These are phyloP conservation scores for Ctena decussata DNA, from an alignment of 2,888 invertebrate genomes.

Conservation along the genomic window DNA sequence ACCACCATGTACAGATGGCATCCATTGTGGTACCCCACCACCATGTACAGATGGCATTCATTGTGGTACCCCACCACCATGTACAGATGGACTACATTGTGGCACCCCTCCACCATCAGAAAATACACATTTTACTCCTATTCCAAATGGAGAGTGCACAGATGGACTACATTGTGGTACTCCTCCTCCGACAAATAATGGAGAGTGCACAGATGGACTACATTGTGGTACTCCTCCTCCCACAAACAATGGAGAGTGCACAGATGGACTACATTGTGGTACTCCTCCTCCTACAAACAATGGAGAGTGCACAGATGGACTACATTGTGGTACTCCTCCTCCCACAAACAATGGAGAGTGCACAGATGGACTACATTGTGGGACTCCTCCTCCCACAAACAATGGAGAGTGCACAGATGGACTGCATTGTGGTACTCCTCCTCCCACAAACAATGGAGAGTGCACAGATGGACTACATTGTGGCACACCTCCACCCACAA, in stretches of 20 bases:
- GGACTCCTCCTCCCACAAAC: slow-evolving; percentile 49
- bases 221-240: slow-evolving; percentile 62
- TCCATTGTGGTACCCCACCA: slow-evolving; percentile 63
- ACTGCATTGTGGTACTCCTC: slow-evolving; percentile 39
- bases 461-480: slow-evolving; percentile 60
- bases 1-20: slow-evolving; percentile 61
- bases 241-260: slow-evolving; percentile 33
- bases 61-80: slow-evolving; percentile 61
- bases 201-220: slow-evolving; percentile 53
- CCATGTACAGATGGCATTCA: slow-evolving; percentile 50
- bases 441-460: slow-evolving; percentile 31
- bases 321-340: slow-evolving; percentile 61
- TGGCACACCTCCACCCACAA: slow-evolving; percentile 54
- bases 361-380: slow-evolving; percentile 63
- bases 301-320: slow-evolving; percentile 51
- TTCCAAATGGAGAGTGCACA: slow-evolving; percentile 39
- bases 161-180: slow-evolving; percentile 68
- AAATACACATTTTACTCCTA: slow-evolving; percentile 44
- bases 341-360: slow-evolving; percentile 27
- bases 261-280: slow-evolving; percentile 59
- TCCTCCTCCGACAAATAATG: slow-evolving; percentile 41
- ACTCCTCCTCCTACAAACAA: neutral
- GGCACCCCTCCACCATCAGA: slow-evolving; percentile 63
- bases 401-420: slow-evolving; percentile 48
- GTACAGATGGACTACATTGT: slow-evolving; percentile 65